A percentile compares a stretch with the other conserved stretches of the same genome.
These are phyloP conservation scores for Bufotes viridis DNA, from an alignment of 2,797 vertebrate genomes.

Conservation along the genomic window DNA sequence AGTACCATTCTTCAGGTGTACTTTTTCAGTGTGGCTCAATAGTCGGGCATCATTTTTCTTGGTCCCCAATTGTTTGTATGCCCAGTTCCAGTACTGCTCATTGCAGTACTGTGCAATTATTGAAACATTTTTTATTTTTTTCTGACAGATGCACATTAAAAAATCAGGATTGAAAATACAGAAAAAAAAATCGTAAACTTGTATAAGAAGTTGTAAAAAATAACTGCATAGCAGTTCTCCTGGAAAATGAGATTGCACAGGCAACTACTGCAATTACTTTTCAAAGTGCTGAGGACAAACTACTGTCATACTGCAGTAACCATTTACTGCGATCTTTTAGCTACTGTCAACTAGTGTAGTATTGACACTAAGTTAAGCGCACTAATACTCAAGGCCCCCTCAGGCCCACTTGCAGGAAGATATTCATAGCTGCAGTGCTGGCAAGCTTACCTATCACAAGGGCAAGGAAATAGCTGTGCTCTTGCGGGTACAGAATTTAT, in stretches of 20 bases:
- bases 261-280: slow-evolving; percentile 14
- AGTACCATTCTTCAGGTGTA: no score
- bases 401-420: slow-evolving; percentile 36
- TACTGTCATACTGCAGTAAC: slow-evolving; percentile 22
- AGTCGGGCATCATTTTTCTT: neutral
- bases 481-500: slow-evolving; percentile 10
- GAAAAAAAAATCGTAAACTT: neutral
- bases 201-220: slow-evolving; percentile 9
- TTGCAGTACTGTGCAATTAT: neutral
- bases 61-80: neutral
- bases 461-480: slow-evolving; percentile 20
- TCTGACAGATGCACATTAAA: neutral
- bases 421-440: slow-evolving; percentile 40
- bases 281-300: slow-evolving; percentile 3
- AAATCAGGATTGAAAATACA: neutral
- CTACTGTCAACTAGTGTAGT: slow-evolving; percentile 13
- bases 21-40: neutral
- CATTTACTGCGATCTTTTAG: slow-evolving; percentile 42
- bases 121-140: neutral
- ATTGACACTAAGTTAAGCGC: slow-evolving; percentile 34
- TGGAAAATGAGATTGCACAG: neutral
- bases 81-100: neutral
- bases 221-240: slow-evolving; percentile 51
- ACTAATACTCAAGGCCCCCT: slow-evolving; percentile 35
- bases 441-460: slow-evolving; percentile 43